Conservation (phyloP, 2,113 vertebrate genomes). For the Alligator mississippiensis region DNA sequence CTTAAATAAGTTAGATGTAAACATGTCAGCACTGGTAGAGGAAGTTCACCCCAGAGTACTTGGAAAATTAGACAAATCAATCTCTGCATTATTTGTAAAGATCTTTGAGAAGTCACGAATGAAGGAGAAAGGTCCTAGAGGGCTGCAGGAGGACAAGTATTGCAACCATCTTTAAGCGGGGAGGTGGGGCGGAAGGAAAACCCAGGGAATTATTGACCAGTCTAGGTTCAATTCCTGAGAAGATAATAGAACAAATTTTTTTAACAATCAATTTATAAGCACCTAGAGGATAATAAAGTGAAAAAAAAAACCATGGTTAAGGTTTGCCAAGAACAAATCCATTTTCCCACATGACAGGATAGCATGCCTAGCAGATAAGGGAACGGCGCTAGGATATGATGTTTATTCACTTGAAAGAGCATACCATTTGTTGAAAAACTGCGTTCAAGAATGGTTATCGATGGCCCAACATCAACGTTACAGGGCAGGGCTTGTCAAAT, state of each 20-base stretch:
- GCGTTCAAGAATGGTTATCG: no score
- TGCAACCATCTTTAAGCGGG: not conserved
- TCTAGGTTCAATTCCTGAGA: not conserved
- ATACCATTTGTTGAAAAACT: no score
- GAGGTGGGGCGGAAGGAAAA: not conserved
- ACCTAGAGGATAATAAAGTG: conserved; percentile 44
- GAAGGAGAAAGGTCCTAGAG: not conserved
- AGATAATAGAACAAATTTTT: conserved; percentile 13
- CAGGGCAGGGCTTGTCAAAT: not conserved
- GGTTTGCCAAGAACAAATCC: conserved; percentile 44
- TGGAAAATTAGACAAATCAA: not conserved
- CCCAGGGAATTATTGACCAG: not conserved
- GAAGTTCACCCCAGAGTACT: not conserved
- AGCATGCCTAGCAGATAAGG: conserved; percentile 20
- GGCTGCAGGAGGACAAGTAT: conserved; percentile 12
- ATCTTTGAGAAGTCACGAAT: not conserved
- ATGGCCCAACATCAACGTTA: not conserved
- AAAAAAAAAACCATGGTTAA: conserved; percentile 36
- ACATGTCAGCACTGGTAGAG: not conserved
- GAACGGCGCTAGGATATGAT: not conserved
- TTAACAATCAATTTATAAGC: conserved; percentile 40
- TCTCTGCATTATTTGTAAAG: conserved; percentile 2
- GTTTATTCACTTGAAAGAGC: not conserved
- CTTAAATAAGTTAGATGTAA: not conserved
- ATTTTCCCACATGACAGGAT: not conserved